Evolutionary conservation across 2,888 invertebrate genomes (phyloP).

Genomic region (Merodon equestris): DNA sequence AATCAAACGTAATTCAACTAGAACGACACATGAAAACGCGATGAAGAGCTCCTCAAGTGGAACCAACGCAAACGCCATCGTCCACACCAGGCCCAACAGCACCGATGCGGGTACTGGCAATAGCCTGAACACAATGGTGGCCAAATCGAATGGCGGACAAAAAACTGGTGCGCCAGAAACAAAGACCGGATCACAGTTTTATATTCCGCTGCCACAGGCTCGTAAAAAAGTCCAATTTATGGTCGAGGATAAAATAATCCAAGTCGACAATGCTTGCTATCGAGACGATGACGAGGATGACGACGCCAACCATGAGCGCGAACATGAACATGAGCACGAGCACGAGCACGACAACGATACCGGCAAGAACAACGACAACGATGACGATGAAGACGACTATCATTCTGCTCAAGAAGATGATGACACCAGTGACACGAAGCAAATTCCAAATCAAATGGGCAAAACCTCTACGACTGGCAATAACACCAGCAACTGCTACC

Average conservation of each 20-base stretch:
- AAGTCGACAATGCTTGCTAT: conserved; percentile 69
- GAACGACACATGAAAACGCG: conserved; percentile 47
- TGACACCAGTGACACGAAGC: conserved; percentile 41
- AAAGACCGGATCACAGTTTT: conserved; percentile 81
- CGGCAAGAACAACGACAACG: conserved; percentile 1
- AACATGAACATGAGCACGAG: conserved; percentile 18
- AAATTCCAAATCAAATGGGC: conserved; percentile 60
- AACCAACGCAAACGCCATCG: conserved; percentile 15
- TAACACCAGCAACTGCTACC: conserved; percentile 38
- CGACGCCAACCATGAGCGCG: conserved; percentile 37
- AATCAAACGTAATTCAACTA: conserved; percentile 64
- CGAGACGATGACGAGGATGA: conserved; percentile 48
- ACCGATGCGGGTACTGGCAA: not conserved
- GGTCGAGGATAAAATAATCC: conserved; percentile 82
- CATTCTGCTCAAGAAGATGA: conserved; percentile 31
- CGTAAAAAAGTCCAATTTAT: conserved; percentile 87
- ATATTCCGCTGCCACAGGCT: conserved; percentile 81
- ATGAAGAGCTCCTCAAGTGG: conserved; percentile 31
- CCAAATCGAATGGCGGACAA: conserved; percentile 57
- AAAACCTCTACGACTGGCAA: conserved; percentile 42
- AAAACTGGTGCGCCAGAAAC: conserved; percentile 49
- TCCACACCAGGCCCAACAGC: no score
- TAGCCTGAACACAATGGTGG: conserved; percentile 37
- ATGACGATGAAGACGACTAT: conserved; percentile 39
- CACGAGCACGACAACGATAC: no score